Percentiles rank a stretch among this genome's conserved stretches.
These are phyloP conservation scores for Trachelus troglodyta DNA, from an alignment of 2,888 invertebrate genomes.

Conservation along the genomic window DNA sequence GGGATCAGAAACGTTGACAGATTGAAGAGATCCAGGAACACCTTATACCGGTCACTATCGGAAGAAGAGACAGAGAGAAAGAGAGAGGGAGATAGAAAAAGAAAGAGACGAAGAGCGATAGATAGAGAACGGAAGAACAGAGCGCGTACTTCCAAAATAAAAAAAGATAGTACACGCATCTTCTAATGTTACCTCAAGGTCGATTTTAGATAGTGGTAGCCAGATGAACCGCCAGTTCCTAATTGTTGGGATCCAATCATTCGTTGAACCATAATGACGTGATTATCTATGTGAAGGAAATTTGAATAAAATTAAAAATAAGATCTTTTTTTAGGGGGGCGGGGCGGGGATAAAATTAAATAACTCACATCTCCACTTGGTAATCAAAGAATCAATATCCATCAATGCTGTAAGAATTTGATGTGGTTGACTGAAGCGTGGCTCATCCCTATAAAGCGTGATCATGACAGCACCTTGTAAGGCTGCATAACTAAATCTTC, in stretches of 20 bases:
- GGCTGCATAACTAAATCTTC: conserved; percentile 90
- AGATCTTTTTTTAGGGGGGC: background rate
- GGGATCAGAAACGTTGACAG: conserved; percentile 96
- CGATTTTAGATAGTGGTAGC: conserved; percentile 96
- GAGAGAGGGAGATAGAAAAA: too few relatives aligned
- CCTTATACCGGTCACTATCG: conserved; percentile 95
- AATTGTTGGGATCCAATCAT: conserved; percentile 98
- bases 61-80: background rate
- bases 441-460: conserved; percentile 96
- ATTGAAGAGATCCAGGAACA: conserved; percentile 97
- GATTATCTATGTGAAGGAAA: conserved; percentile 80
- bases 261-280: conserved; percentile 97
- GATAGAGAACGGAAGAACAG: background rate
- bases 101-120: too few relatives aligned
- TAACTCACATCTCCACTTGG: conserved; percentile 97
- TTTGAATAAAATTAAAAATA: background rate
- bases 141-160: background rate
- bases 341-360: background rate
- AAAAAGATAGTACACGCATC: background rate
- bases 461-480: conserved; percentile 98
- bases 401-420: conserved; percentile 93
- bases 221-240: conserved; percentile 98
- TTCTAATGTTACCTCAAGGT: conserved; percentile 82
- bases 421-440: conserved; percentile 97
- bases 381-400: conserved; percentile 98